Evolutionary conservation across 2,113 vertebrate genomes (phyloP), one percentile per base, ranked within the genome.

Genomic region (Montifringilla adamsi): DNA sequence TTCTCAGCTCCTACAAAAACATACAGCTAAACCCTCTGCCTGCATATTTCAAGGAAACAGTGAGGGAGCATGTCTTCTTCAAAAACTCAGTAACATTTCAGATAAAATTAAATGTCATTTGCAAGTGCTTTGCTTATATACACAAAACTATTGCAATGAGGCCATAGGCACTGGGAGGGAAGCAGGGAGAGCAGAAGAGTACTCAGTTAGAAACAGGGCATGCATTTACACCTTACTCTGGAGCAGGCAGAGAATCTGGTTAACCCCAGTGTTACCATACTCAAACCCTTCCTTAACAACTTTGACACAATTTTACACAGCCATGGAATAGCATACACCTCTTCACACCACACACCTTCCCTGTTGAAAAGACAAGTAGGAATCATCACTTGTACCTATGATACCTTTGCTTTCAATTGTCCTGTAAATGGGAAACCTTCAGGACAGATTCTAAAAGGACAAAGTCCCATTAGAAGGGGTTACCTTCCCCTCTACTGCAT

Each of bases 301-400:
- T 80, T 64, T 23, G 44, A 41, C 27, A 64, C 73, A 55, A 5
- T 28, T 87, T 72, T 56, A 11, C 41, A 56, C 41, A 90, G 21
- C 15, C 3, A 2, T 1, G 3, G 7, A 27, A 30, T 55, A 56
- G 31, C 23, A 4, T 3, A 33, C 7, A 31, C 23, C 5, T 50
- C 44, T 64, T 72, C 35, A 64, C 21, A 58, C 16, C 37, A 37
- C 22, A 17, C 31, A 60, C 18, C 20, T 68, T 59, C 67, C 39
- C 8, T 1, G 0, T 5, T 19, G 15, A 58, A 35, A 49, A 69
- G 9, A 14, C 7, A 49, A 6, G 15, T 33, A 39, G 24, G 41
- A 77, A 78, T 77, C 30, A 46, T 28, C 21, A 44, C 8, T 28
- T 56, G 3, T 31, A 11, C 19, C 68, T 37, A 50, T 4, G 7